Evolutionary conservation across 2,797 vertebrate genomes (phyloP).

Genomic region (Jordanella pulchra): DNA sequence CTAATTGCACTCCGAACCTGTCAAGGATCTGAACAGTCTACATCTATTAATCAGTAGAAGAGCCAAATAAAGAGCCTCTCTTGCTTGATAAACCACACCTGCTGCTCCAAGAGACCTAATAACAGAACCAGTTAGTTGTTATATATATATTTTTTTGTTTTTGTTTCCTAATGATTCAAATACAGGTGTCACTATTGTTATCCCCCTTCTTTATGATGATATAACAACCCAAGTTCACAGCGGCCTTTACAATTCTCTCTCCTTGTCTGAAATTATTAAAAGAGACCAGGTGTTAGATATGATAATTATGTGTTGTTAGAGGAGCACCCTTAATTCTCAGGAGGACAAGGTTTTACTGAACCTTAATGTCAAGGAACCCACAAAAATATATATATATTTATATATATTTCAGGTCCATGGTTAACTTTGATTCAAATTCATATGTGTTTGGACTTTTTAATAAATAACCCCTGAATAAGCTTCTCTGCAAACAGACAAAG

Average conservation of each 20-base stretch:
- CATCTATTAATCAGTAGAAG: conserved; percentile 55
- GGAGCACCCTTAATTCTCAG: conserved; percentile 41
- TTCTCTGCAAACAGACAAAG: conserved; percentile 7
- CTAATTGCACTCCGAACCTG: conserved; percentile 53
- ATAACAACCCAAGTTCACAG: conserved; percentile 43
- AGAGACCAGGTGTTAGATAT: conserved; percentile 54
- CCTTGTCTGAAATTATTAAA: conserved; percentile 38
- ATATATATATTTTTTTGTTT: conserved; percentile 26
- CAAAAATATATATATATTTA: too few relatives aligned
- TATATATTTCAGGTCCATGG: conserved; percentile 14
- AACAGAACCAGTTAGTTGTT: conserved; percentile 41
- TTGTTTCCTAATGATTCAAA: conserved; percentile 44
- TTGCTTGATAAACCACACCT: conserved; percentile 54
- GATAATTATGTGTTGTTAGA: conserved; percentile 58
- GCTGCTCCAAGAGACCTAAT: conserved; percentile 42
- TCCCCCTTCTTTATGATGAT: conserved; percentile 20
- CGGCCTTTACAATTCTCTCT: conserved; percentile 46
- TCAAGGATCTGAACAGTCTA: conserved; percentile 52
- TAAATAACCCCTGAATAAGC: conserved; percentile 2
- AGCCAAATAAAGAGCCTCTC: conserved; percentile 53
- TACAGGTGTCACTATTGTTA: conserved; percentile 11
- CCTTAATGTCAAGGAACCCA: conserved; percentile 30
- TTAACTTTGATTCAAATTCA: conserved; percentile 9
- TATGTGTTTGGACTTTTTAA: conserved; percentile 1
- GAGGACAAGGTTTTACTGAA: conserved; percentile 45